phyloP scores from a whole-genome alignment of 1,140 invertebrate genomes.

The Portunus trituberculatus region DNA sequence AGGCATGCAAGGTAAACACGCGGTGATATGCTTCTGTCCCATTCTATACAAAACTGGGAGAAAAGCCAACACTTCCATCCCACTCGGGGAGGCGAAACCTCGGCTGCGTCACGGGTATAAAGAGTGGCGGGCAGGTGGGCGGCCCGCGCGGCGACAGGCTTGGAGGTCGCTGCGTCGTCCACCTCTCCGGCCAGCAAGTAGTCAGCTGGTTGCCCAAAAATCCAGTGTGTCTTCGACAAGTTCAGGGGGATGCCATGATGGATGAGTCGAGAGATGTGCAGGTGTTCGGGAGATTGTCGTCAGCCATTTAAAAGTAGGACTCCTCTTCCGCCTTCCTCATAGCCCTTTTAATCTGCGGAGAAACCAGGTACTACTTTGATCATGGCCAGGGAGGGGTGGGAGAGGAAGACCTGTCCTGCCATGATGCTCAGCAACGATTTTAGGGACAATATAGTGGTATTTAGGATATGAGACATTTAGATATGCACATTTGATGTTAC shows the following conservation, averaged over 20 bases:
- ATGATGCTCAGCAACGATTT: no score
- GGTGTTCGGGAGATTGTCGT: background rate
- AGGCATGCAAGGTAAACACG: background rate
- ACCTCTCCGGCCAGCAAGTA: background rate
- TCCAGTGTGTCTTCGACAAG: background rate
- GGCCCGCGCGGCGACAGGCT: background rate
- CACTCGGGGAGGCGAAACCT: background rate
- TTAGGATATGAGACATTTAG: no score
- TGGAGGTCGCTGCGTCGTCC: background rate
- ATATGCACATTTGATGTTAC: no score
- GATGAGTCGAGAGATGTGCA: background rate
- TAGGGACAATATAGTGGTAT: no score
- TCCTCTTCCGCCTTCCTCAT: background rate
- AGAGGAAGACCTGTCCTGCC: background rate
- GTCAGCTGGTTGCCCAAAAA: background rate
- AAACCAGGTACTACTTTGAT: background rate
- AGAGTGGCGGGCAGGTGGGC: background rate
- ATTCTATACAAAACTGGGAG: background rate
- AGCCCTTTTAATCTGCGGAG: background rate
- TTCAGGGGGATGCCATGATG: background rate
- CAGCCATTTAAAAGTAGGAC: background rate
- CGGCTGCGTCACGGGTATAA: slow-evolving; percentile 4
- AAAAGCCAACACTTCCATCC: slow-evolving; percentile 51
- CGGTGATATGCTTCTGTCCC: slow-evolving; percentile 51
- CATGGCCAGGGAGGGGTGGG: background rate